Conservation (phyloP, 2,797 vertebrate species). For the Acanthurus leucopareius region DNA sequence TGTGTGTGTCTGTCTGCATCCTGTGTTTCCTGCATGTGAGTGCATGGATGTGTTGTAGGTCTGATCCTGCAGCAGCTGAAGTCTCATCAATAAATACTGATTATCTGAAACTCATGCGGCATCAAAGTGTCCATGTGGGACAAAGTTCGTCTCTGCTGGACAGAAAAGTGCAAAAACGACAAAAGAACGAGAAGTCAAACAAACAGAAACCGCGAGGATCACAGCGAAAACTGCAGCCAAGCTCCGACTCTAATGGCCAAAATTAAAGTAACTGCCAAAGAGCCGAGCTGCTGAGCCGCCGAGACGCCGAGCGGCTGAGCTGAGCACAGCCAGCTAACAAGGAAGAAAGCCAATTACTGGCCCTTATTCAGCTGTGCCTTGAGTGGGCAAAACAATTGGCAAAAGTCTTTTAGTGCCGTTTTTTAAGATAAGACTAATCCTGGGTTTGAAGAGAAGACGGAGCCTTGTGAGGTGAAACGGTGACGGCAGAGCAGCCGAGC, state of each 20-base stretch:
- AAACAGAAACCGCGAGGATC: conserved; percentile 32
- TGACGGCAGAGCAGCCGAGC: not conserved
- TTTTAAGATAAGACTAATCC: conserved; percentile 52
- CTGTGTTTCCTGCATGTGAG: no score
- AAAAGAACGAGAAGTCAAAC: conserved; percentile 16
- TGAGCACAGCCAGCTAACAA: conserved; percentile 47
- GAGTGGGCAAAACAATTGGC: conserved; percentile 31
- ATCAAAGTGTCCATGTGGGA: not conserved
- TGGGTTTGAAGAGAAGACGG: conserved; percentile 22
- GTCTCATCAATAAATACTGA: no score
- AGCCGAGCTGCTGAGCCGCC: no score
- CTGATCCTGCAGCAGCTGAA: no score
- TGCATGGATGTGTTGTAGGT: no score
- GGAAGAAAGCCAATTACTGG: conserved; percentile 35
- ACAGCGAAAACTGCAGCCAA: conserved; percentile 24
- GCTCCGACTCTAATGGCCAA: conserved; percentile 44
- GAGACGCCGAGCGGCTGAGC: not conserved
- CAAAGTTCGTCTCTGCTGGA: conserved; percentile 6
- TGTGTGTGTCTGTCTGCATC: no score
- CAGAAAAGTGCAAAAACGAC: not conserved
- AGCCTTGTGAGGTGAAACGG: not conserved
- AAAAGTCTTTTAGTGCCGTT: conserved; percentile 5
- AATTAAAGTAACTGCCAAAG: conserved; percentile 40
- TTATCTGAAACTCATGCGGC: no score
- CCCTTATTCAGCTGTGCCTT: conserved; percentile 27